Evolutionary conservation across 35 echinoderm and acorn worm species (phyloP), one percentile per base, ranked within the genome.

Genomic region (Amphiura filiformis): DNA sequence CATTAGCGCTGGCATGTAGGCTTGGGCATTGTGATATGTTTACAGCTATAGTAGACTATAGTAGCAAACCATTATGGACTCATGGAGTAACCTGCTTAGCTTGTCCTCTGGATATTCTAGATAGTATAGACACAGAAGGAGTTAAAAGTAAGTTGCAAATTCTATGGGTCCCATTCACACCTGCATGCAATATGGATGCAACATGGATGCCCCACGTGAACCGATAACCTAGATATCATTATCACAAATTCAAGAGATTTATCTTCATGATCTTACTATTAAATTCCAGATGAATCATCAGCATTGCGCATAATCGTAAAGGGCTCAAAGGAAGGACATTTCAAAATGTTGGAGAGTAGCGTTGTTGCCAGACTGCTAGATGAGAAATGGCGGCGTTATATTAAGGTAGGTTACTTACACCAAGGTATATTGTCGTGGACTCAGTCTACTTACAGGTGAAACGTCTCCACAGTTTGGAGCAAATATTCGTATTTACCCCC

Each of bases 21-120:
- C 79, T 98, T 23, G 96, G 96, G 15, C 86, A 89, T 23, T 83
- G 92, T 39, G 88, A 91, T 32, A 87, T 98, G 1, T 98, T 98
- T 44, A 65, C 82, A 32, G 77, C 70, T 0, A 36, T 98, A 18
- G 30, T 98, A 37, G 96, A 98, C 56, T 49, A 94, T 1, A 81
- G 86, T 23, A 94, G 96, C 77, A 82, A 92, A 36, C 88, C 82
- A 0, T 89, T 92, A 35, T 98, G 96, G 96, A 90, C 86, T 17
- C 92, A 90, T 87, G 96, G 96, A 18, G 77, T 98, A 0, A 76
- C 92, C 0, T 94, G 88, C 47, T 90, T 94, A 0, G 93, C 93
- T 13, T 98, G 94, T 37, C 96, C 96, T 11, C 87, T 98, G 20
- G 79, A 87, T 28, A 76, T 87, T 32, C 78, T 98, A 22, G 96